phyloP scores from a whole-genome alignment of 2,888 invertebrate species.

The Rhyacophila evoluta region DNA sequence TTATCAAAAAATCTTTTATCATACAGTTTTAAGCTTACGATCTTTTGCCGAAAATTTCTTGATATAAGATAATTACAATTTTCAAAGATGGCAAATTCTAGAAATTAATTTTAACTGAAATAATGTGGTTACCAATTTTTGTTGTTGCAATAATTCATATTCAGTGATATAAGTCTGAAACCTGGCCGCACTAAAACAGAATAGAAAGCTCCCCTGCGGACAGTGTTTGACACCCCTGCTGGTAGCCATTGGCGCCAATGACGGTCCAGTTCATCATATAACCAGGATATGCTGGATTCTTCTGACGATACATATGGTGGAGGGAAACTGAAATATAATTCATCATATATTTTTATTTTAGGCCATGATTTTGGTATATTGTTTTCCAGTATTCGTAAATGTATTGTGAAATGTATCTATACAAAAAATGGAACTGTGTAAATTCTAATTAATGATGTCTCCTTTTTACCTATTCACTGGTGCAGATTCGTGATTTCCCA shows the following conservation, averaged over 20 bases:
- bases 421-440: too few relatives aligned
- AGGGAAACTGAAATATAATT: constrained; percentile 75
- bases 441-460: too few relatives aligned
- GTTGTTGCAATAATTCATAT: constrained; percentile 96
- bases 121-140: constrained; percentile 93
- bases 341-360: background rate
- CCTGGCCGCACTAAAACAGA: constrained; percentile 91
- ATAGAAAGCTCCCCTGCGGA: constrained; percentile 91
- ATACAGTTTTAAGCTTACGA: too few relatives aligned
- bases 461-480: constrained; percentile 98
- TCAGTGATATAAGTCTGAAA: constrained; percentile 92
- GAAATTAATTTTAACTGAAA: too few relatives aligned
- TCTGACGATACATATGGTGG: constrained; percentile 86
- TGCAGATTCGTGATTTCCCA: constrained; percentile 97
- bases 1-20: too few relatives aligned
- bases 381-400: too few relatives aligned
- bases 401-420: too few relatives aligned
- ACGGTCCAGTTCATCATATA: constrained; percentile 89
- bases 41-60: too few relatives aligned
- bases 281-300: constrained; percentile 89
- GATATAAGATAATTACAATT: too few relatives aligned
- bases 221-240: constrained; percentile 86
- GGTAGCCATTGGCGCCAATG: constrained; percentile 95
- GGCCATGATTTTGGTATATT: too few relatives aligned
- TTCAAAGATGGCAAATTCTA: too few relatives aligned